Evolutionary conservation across 2,888 invertebrate species (phyloP).

Genomic region (Caenorhabditis sp.): DNA sequence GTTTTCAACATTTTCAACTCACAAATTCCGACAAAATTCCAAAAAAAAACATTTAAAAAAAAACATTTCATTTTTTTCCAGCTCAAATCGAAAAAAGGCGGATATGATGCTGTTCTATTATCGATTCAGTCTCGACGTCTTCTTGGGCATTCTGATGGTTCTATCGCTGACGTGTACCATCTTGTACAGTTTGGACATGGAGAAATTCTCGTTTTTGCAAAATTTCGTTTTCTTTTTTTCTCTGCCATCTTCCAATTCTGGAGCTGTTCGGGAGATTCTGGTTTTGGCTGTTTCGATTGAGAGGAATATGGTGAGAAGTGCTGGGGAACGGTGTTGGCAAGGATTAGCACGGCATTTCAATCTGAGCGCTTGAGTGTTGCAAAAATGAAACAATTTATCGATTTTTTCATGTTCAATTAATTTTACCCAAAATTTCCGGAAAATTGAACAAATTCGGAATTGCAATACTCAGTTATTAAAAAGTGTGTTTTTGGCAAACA

Average conservation of each 20-base stretch:
- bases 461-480: too few species aligned
- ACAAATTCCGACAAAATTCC: too few species aligned
- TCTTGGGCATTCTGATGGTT: constrained; percentile 19
- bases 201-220: too few species aligned
- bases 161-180: constrained; percentile 10
- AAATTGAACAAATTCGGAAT: too few species aligned
- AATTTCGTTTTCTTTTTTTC: constrained; percentile 38
- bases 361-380: background rate
- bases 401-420: too few species aligned
- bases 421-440: too few species aligned
- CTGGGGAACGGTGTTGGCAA: background rate
- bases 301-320: constrained; percentile 11
- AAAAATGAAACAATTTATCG: background rate
- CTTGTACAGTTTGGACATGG: constrained; percentile 4
- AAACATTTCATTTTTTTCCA: constrained; percentile 17
- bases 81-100: constrained; percentile 15
- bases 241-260: constrained; percentile 44
- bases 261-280: constrained; percentile 24
- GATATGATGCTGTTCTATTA: constrained; percentile 37
- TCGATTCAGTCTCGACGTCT: constrained; percentile 31
- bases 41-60: background rate
- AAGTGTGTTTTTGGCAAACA: too few species aligned
- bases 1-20: background rate
- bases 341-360: background rate
- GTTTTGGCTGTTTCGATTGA: constrained; percentile 25